Percentiles rank a stretch among this genome's conserved stretches.
Conservation (phyloP, 2,113 vertebrate genomes). For the Oncorhynchus masou region DNA sequence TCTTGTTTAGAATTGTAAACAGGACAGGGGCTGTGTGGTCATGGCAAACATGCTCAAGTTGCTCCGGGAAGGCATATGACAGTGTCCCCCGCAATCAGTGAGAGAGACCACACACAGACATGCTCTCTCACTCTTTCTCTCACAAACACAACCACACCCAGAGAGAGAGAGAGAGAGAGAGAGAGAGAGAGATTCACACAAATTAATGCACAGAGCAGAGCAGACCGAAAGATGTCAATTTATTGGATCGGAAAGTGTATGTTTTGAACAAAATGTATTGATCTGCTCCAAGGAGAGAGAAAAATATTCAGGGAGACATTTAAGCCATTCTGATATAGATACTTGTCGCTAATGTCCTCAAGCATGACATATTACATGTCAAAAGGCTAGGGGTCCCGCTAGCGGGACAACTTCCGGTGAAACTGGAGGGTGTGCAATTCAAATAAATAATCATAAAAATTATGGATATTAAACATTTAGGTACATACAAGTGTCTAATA, state of each 20-base stretch:
- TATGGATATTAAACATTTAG: too few relatives aligned
- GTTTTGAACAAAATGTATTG: constrained; percentile 1
- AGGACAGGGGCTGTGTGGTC: too few relatives aligned
- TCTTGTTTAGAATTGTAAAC: too few relatives aligned
- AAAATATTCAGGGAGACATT: not conserved
- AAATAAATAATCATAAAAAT: too few relatives aligned
- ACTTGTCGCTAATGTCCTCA: constrained; percentile 23
- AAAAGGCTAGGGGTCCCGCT: not conserved
- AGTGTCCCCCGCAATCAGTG: too few relatives aligned
- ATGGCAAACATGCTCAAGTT: too few relatives aligned
- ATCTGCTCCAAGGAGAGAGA: not conserved
- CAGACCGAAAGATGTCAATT: not conserved
- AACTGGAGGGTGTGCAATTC: too few relatives aligned
- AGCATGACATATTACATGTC: constrained; percentile 35
- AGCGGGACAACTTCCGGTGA: too few relatives aligned
- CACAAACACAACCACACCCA: not conserved
- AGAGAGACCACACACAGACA: too few relatives aligned
- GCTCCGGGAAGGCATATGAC: too few relatives aligned
- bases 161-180: not conserved
- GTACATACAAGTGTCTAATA: too few relatives aligned
- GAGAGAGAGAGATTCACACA: not conserved
- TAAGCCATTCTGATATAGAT: constrained; percentile 12
- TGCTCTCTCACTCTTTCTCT: not conserved
- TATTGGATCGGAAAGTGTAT: not conserved
- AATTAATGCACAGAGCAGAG: not conserved